Percentiles rank a stretch among this genome's conserved stretches.
phyloP scores from a whole-genome alignment of 2,797 vertebrate genomes.

The Columba guinea region DNA sequence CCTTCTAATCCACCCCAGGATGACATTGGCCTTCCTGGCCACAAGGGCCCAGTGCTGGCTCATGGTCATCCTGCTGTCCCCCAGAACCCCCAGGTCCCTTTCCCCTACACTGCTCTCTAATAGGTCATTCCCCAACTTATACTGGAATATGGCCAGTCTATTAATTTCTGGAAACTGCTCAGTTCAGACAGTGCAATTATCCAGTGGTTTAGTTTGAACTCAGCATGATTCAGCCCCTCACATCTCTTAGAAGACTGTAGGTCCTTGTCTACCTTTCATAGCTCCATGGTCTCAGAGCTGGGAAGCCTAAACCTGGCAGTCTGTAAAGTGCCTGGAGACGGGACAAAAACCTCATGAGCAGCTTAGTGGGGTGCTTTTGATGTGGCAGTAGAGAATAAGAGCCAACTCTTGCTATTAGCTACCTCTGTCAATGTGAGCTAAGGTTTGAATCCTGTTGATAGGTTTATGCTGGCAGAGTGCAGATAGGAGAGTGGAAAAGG shows the following conservation, averaged over 20 bases:
- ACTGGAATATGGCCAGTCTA: neutral
- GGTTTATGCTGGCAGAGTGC: neutral
- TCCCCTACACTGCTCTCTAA: no score
- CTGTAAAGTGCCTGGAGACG: neutral
- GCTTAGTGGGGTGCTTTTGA: neutral
- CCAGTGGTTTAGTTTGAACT: neutral
- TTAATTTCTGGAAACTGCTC: neutral
- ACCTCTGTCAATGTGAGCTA: neutral
- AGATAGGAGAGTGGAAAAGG: neutral
- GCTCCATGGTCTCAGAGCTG: neutral
- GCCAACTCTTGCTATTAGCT: neutral
- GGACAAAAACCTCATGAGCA: neutral
- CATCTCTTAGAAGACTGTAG: neutral
- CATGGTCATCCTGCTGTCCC: no score
- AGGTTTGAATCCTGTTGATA: neutral
- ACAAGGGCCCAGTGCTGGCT: no score
- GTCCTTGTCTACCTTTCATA: constrained; percentile 19
- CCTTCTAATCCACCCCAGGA: no score
- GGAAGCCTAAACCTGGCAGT: neutral
- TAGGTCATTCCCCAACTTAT: no score
- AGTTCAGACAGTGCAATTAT: neutral
- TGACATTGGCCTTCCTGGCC: no score
- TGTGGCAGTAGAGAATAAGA: neutral
- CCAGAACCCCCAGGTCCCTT: no score
- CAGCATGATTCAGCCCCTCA: neutral